Percentiles rank a stretch among this genome's conserved stretches.
These are phyloP conservation scores for Drosophila tani DNA, from an alignment of 1,140 invertebrate genomes.

Conservation along the genomic window DNA sequence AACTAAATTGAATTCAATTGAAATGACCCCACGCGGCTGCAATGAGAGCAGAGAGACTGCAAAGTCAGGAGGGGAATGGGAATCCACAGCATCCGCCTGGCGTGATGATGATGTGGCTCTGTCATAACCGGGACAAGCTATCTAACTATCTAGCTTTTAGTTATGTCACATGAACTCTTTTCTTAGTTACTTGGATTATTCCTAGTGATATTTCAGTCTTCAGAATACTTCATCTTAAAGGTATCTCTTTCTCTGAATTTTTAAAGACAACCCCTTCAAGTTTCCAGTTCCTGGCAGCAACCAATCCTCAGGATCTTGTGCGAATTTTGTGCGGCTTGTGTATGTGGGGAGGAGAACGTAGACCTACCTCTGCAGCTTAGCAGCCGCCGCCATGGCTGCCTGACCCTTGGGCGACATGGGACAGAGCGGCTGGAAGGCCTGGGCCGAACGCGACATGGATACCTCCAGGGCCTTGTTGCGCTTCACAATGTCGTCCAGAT, in stretches of 20 bases:
- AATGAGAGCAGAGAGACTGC: conserved; percentile 14
- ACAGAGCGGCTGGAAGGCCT: conserved; percentile 92
- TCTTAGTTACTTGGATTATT: neutral
- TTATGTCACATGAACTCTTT: conserved; percentile 5
- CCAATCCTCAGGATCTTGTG: conserved; percentile 36
- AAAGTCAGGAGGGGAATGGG: neutral
- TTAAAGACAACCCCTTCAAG: neutral
- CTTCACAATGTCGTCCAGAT: conserved; percentile 83
- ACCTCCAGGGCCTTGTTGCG: conserved; percentile 86
- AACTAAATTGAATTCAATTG: conserved; percentile 83
- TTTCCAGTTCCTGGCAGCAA: conserved; percentile 11
- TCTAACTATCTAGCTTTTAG: neutral
- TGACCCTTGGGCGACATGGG: conserved; percentile 90
- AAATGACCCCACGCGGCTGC: conserved; percentile 76
- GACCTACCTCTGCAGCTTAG: conserved; percentile 82
- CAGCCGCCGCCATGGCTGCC: conserved; percentile 49
- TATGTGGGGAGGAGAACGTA: neutral
- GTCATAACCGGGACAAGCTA: conserved; percentile 3
- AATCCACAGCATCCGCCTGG: conserved; percentile 38
- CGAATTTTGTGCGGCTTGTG: conserved; percentile 17
- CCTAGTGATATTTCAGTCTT: neutral
- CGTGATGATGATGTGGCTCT: conserved; percentile 11
- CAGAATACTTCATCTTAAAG: no score
- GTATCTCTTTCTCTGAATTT: no score
- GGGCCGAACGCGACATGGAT: conserved; percentile 93